A percentile compares a stretch with the other conserved stretches of the same genome.
These are phyloP conservation scores for Ceramica pisi DNA, from an alignment of 2,888 invertebrate genomes.

Conservation along the genomic window DNA sequence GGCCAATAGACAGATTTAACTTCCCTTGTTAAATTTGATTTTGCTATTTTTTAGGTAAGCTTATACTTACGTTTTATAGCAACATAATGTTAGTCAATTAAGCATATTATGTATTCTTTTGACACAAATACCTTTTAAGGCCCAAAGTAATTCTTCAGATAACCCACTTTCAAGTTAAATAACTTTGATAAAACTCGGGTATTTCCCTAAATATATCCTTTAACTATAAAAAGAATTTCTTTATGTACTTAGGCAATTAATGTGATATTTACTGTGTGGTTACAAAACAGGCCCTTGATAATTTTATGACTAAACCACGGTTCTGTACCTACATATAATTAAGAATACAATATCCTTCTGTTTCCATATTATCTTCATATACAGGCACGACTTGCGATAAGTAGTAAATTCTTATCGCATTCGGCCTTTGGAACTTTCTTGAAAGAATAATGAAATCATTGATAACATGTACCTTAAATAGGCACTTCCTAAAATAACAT, in stretches of 20 bases:
- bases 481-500: slow-evolving; percentile 4
- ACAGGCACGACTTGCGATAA: slow-evolving; percentile 23
- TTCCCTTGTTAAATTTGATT: slow-evolving; percentile 22
- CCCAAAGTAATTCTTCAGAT: slow-evolving; percentile 19
- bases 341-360: slow-evolving; percentile 17
- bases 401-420: slow-evolving; percentile 22
- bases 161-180: slow-evolving; percentile 13
- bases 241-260: not conserved
- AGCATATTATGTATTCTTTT: not conserved
- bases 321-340: not conserved
- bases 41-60: slow-evolving; percentile 8
- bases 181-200: not conserved
- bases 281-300: not conserved
- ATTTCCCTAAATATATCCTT: slow-evolving; percentile 3
- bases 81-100: slow-evolving; percentile 12
- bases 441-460: slow-evolving; percentile 11
- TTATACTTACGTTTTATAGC: not conserved
- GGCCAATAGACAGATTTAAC: not conserved
- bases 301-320: slow-evolving; percentile 7
- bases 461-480: not conserved
- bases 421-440: not conserved
- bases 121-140: slow-evolving; percentile 9
- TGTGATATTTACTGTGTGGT: not conserved
- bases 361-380: not conserved
- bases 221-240: not conserved